Evolutionary conservation across 2,888 invertebrate genomes (phyloP).

Genomic region (Tipula unca): DNA sequence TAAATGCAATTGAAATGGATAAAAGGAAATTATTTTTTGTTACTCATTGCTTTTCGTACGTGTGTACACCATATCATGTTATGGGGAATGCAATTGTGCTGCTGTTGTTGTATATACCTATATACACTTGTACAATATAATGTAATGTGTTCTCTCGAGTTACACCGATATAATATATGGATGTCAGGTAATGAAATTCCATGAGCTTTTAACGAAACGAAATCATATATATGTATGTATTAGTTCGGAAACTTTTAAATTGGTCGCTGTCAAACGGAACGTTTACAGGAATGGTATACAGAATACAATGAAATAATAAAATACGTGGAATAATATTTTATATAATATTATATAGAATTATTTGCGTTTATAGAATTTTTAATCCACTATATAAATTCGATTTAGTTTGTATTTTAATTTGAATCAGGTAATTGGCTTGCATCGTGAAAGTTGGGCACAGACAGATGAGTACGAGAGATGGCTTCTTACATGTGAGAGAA

Average conservation of each 20-base stretch:
- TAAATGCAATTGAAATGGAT: slow-evolving; percentile 3
- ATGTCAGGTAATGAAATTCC: neutral
- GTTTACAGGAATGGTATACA: neutral
- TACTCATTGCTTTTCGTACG: neutral
- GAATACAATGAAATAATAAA: neutral
- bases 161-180: neutral
- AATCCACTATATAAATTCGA: no score
- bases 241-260: neutral
- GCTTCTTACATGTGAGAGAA: no score
- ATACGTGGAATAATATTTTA: neutral
- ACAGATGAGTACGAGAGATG: no score
- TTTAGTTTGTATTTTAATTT: no score
- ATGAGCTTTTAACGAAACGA: neutral
- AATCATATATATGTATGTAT: neutral
- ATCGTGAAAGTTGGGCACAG: no score
- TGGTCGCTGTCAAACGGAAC: neutral
- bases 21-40: neutral
- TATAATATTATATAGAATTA: neutral
- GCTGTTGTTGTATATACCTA: neutral
- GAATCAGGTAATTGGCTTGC: no score
- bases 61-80: neutral
- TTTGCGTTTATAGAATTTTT: neutral
- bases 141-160: neutral
- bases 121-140: neutral
- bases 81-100: neutral